These are phyloP conservation scores for Crossocerus cetratus DNA, from an alignment of 2,888 invertebrate species.

Conservation along the genomic window DNA sequence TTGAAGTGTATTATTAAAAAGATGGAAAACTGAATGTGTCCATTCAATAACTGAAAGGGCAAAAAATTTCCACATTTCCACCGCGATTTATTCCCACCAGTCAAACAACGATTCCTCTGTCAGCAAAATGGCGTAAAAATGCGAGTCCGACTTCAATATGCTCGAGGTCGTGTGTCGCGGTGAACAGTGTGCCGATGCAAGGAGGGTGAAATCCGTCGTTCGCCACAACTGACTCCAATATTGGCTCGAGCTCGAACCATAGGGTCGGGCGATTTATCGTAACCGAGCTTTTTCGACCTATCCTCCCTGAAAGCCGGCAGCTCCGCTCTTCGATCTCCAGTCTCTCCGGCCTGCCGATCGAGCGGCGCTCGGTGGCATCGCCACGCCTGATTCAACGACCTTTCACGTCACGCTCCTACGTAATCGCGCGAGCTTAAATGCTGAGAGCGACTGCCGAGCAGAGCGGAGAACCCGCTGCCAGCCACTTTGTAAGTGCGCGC, in stretches of 20 bases:
- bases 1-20: too few species aligned
- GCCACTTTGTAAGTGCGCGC: neutral
- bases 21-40: too few species aligned
- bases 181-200: neutral
- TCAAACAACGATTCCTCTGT: too few species aligned
- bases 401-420: neutral
- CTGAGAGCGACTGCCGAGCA: neutral
- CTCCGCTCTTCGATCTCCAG: neutral
- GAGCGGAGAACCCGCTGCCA: neutral
- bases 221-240: neutral
- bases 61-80: too few species aligned
- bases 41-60: too few species aligned
- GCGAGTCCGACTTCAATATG: neutral
- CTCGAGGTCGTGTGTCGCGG: neutral
- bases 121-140: neutral
- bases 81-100: too few species aligned
- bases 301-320: neutral
- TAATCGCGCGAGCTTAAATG: neutral
- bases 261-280: neutral
- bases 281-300: neutral
- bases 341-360: neutral
- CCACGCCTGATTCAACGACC: conserved; percentile 3
- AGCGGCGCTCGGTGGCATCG: neutral
- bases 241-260: neutral
- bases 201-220: neutral